These are phyloP conservation scores for Heliangelus exortis DNA, from an alignment of 2,797 vertebrate species.

Conservation along the genomic window DNA sequence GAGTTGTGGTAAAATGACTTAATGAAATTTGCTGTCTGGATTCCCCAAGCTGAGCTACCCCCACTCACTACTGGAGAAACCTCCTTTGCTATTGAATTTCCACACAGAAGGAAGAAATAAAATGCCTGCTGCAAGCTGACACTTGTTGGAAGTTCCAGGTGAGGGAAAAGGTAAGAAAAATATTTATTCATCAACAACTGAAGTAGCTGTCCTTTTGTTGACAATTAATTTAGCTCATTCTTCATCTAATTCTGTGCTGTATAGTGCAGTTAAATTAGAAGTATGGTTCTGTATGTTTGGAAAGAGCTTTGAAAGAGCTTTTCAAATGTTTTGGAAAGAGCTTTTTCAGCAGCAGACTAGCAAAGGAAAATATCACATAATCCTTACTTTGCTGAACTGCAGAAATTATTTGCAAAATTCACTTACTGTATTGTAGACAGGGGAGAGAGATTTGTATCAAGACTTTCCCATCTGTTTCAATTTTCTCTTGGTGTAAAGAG, in stretches of 20 bases:
- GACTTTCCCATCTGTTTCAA: neutral
- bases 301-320: neutral
- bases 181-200: neutral
- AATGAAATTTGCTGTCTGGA: neutral
- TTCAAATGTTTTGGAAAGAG: neutral
- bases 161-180: neutral
- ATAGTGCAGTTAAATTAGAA: neutral
- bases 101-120: neutral
- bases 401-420: neutral
- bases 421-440: neutral
- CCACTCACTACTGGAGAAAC: neutral
- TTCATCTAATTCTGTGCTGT: neutral
- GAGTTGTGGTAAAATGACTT: neutral
- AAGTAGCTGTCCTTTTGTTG: neutral
- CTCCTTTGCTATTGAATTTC: neutral
- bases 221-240: neutral
- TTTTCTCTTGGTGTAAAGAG: neutral
- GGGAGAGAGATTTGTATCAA: neutral
- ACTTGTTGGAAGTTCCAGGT: neutral
- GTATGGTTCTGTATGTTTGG: neutral
- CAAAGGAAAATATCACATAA: neutral
- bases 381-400: neutral
- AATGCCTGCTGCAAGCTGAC: neutral
- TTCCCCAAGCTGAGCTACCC: neutral
- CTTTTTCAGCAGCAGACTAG: neutral